These are phyloP conservation scores for Cryptoblepharus egeriae DNA, from an alignment of 2,797 vertebrate species.

Conservation along the genomic window DNA sequence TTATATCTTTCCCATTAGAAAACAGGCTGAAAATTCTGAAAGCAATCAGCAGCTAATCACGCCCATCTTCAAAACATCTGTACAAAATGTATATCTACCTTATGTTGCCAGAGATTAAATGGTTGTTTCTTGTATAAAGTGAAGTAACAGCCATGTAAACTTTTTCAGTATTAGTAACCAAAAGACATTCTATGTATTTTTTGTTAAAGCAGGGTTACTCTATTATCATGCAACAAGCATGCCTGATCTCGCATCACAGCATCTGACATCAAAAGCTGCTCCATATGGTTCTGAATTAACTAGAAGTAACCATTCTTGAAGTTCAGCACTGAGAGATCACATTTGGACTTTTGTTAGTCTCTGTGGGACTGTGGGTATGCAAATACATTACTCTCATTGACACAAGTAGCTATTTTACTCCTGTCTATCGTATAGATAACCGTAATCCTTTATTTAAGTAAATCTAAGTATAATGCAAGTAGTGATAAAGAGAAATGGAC, in stretches of 20 bases:
- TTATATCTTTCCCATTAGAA: not conserved
- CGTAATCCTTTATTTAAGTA: constrained; percentile 48
- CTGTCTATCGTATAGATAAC: constrained; percentile 23
- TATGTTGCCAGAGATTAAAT: not conserved
- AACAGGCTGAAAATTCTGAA: not conserved
- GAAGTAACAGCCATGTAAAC: not conserved
- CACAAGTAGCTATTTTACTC: not conserved
- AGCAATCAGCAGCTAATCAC: not conserved
- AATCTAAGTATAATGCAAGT: constrained; percentile 25
- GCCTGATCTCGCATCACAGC: constrained; percentile 27
- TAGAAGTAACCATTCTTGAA: constrained; percentile 3
- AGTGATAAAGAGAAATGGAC: constrained; percentile 41
- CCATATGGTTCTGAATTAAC: constrained; percentile 27
- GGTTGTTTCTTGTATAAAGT: not conserved
- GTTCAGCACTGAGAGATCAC: constrained; percentile 10
- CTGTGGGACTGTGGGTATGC: not conserved
- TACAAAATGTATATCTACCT: not conserved
- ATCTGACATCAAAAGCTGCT: constrained; percentile 26
- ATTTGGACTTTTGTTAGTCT: constrained; percentile 8
- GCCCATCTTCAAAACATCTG: not conserved
- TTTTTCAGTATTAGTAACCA: constrained; percentile 20
- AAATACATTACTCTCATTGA: constrained; percentile 35
- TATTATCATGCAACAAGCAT: constrained; percentile 21
- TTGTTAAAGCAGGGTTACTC: constrained; percentile 15
- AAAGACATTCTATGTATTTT: not conserved